Conservation (phyloP, 2,888 invertebrate species). For the Dicyrtomina minuta region DNA sequence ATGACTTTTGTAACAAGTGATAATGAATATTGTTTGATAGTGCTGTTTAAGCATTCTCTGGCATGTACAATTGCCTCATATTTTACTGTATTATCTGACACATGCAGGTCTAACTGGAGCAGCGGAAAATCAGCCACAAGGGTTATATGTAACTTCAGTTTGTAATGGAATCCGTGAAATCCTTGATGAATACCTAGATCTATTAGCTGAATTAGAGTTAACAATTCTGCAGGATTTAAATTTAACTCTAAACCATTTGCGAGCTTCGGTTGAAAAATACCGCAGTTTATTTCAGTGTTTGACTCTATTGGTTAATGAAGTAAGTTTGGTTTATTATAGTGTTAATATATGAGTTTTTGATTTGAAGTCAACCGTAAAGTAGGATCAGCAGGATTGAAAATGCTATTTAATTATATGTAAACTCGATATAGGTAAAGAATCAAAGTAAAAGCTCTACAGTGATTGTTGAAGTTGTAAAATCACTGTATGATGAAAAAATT, state of each 20-base stretch:
- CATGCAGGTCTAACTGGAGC: background rate
- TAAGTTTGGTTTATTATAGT: too few species aligned
- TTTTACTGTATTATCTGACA: background rate
- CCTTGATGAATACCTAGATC: conserved; percentile 41
- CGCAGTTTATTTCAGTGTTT: conserved; percentile 41
- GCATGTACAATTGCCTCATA: background rate
- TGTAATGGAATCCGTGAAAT: conserved; percentile 48
- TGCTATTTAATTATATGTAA: background rate
- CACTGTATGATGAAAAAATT: conserved; percentile 48
- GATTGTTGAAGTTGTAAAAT: conserved; percentile 50
- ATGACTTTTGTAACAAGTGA: too few species aligned
- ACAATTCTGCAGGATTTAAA: conserved; percentile 45
- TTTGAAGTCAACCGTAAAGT: too few species aligned
- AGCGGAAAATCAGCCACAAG: conserved; percentile 7
- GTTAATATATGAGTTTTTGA: too few species aligned
- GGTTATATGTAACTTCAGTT: conserved; percentile 45
- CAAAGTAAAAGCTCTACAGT: conserved; percentile 42
- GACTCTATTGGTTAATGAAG: conserved; percentile 38
- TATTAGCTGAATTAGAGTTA: conserved; percentile 43
- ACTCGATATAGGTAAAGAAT: conserved; percentile 39
- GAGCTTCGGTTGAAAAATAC: conserved; percentile 43
- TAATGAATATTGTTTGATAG: too few species aligned
- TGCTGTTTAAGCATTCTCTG: too few species aligned
- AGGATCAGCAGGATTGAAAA: background rate
- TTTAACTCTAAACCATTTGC: conserved; percentile 45